Conservation (phyloP, 2,113 vertebrate genomes). For the Poeciliopsis occidentalis region DNA sequence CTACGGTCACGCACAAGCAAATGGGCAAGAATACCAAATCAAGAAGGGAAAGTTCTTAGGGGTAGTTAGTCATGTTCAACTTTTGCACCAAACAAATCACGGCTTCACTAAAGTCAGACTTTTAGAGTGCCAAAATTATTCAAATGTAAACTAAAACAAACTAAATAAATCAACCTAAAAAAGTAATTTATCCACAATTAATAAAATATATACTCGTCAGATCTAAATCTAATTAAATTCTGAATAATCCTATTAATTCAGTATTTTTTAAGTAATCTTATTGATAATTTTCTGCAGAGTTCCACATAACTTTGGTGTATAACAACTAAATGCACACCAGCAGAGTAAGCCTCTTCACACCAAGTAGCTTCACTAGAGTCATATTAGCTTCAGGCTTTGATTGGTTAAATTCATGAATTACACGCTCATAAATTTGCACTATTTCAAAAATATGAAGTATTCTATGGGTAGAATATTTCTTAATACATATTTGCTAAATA, state of each 20-base stretch:
- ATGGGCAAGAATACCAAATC: slow-evolving; percentile 21
- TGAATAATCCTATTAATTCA: not conserved
- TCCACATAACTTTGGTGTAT: too few species aligned
- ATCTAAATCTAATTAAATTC: not conserved
- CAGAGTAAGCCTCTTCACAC: too few species aligned
- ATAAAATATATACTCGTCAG: not conserved
- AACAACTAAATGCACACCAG: too few species aligned
- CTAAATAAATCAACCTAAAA: not conserved
- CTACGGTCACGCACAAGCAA: slow-evolving; percentile 8
- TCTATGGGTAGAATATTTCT: not conserved
- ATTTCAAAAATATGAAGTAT: not conserved
- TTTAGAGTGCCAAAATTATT: too few species aligned
- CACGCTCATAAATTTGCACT: not conserved
- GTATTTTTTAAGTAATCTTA: not conserved
- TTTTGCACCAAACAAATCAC: not conserved
- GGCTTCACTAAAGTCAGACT: not conserved
- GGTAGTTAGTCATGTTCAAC: slow-evolving; percentile 10
- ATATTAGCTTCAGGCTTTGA: not conserved
- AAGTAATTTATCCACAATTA: not conserved
- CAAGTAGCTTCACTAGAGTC: too few species aligned
- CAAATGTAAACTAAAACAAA: not conserved
- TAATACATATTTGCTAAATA: not conserved
- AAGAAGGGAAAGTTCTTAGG: slow-evolving; percentile 12
- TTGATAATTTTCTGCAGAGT: not conserved
- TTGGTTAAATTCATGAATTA: not conserved